A percentile compares a stretch with the other conserved stretches of the same genome.
Conservation (phyloP, 2,888 invertebrate species). For the Tethea ocularis region DNA sequence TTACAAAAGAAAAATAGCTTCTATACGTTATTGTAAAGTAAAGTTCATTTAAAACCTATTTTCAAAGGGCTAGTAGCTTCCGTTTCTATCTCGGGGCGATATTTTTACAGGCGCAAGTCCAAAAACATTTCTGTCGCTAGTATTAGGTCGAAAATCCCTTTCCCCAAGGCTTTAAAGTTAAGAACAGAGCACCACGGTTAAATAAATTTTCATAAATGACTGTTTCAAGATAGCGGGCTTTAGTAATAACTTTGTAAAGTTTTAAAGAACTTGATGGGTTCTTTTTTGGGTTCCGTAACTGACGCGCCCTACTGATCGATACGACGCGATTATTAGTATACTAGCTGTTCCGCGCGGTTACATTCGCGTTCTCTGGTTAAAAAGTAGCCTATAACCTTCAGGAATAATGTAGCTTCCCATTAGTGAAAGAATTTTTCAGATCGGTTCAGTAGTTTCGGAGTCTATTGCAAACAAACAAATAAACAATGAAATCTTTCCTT, state of each 20-base stretch:
- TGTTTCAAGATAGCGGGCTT: constrained; percentile 25
- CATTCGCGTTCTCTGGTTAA: too few species aligned
- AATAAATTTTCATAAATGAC: constrained; percentile 32
- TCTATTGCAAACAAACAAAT: too few species aligned
- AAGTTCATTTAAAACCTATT: constrained; percentile 1
- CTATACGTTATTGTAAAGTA: not conserved
- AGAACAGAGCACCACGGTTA: constrained; percentile 15
- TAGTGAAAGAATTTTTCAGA: too few species aligned
- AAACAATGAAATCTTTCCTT: too few species aligned
- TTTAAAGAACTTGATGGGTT: constrained; percentile 23
- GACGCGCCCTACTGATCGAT: not conserved
- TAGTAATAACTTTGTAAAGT: constrained; percentile 29
- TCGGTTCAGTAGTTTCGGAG: too few species aligned
- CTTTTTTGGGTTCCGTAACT: constrained; percentile 3
- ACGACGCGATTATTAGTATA: not conserved
- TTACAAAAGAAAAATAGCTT: not conserved
- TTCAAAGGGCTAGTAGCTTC: constrained; percentile 9
- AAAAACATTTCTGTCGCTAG: constrained; percentile 14
- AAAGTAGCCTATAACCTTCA: too few species aligned
- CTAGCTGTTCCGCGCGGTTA: too few species aligned
- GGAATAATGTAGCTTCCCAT: too few species aligned
- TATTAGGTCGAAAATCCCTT: constrained; percentile 22
- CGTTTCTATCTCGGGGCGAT: constrained; percentile 10
- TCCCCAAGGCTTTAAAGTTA: constrained; percentile 11
- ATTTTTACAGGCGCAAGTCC: constrained; percentile 10